Base-by-base conservation (phyloP, 2,797 vertebrate genomes). In the Synanceia verrucosa region DNA sequence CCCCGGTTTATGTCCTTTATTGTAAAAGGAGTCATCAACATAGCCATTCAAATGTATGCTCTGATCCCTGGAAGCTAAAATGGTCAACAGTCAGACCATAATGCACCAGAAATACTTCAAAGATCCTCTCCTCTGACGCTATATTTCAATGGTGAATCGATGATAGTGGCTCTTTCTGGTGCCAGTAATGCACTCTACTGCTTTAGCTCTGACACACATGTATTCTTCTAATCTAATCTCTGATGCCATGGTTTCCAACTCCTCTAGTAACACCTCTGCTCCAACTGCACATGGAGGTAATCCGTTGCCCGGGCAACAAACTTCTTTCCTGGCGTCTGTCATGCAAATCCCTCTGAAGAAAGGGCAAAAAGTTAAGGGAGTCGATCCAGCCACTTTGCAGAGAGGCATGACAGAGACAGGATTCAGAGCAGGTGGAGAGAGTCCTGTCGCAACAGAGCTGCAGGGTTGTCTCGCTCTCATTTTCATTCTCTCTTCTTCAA, bases 261-360 rank as follows among this genome's bases (percentile, higher is more conserved):
- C 76, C 62, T 82, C 85, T 74, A 63, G 91, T 89, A 91, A 91
- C 91, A 92, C 92, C 91, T 94, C 86, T 87, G 86, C 88, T 90
- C 89, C 72, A 73, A 85, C 83, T 87, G 91, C 79, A 92, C 91
- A 93, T 86, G 86, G 88, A 88, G 90, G 86, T 91, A 93, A 92
- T 89, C 87, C 76, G 92, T 94, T 93, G 78, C 91, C 92, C 44
- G 7, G 91, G 94, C 82, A 94, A 94, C 91, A 83, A 84, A 88
- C 86, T 88, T 88, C 85, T 90, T 86, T 88, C 74, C 84, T 84
- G 87, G 85, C 83, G 87, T 89, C 88, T 90, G 88, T 92, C 90
- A 93, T 93, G 93, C 87, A 93, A 92, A 93, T 93, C 88, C 84
- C 71, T 84, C 57, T 52, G 73, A 86, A 86, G 84, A 90, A 90